Conservation (phyloP, 2,888 invertebrate genomes). For the Sinodicranocentrus sp. region DNA sequence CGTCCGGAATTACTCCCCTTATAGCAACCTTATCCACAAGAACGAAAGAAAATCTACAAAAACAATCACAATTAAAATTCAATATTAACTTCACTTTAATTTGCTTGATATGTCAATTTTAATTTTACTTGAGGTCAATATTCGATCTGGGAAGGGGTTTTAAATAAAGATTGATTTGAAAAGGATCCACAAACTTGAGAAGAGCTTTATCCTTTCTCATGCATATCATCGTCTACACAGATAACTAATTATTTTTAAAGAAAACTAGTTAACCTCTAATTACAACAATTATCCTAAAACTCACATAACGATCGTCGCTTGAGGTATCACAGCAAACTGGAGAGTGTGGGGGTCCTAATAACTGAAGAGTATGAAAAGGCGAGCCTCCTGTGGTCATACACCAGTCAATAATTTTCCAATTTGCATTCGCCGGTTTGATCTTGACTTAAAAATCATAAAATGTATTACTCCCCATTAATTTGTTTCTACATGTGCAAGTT, state of each 20-base stretch:
- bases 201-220: conserved; percentile 31
- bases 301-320: conserved; percentile 33
- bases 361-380: conserved; percentile 18
- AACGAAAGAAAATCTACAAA: conserved; percentile 3
- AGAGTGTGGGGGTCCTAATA: conserved; percentile 38
- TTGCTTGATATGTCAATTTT: too few relatives aligned
- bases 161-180: too few relatives aligned
- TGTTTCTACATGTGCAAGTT: neutral
- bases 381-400: conserved; percentile 11
- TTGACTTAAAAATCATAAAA: conserved; percentile 6
- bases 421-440: neutral
- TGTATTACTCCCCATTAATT: neutral
- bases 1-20: neutral
- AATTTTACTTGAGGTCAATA: too few relatives aligned
- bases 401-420: conserved; percentile 43
- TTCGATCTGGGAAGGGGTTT: too few relatives aligned
- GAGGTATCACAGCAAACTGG: conserved; percentile 35
- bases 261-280: too few relatives aligned
- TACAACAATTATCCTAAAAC: too few relatives aligned
- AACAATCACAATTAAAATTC: conserved; percentile 17
- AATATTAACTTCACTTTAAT: too few relatives aligned
- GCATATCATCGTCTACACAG: conserved; percentile 38
- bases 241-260: too few relatives aligned
- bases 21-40: neutral
- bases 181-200: too few relatives aligned